These are phyloP conservation scores for Etheostoma cragini DNA, from an alignment of 2,113 vertebrate species.

Conservation along the genomic window DNA sequence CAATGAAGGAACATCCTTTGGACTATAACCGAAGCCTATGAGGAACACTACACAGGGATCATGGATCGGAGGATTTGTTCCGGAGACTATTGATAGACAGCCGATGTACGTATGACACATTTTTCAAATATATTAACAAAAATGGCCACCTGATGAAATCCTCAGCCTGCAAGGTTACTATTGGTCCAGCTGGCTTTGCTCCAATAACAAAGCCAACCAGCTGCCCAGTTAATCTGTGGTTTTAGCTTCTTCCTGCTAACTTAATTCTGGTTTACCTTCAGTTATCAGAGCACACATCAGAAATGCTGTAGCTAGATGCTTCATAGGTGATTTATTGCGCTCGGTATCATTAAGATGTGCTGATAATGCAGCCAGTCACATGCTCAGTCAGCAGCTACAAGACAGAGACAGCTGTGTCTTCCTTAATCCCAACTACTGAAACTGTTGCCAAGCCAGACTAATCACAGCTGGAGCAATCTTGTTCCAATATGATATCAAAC, in stretches of 20 bases:
- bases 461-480: constrained; percentile 60
- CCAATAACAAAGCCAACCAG: constrained; percentile 41
- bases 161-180: constrained; percentile 27
- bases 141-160: constrained; percentile 66
- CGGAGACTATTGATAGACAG: constrained; percentile 38
- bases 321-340: constrained; percentile 26
- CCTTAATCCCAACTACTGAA: constrained; percentile 64
- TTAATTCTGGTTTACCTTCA: constrained; percentile 24
- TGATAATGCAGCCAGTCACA: constrained; percentile 55
- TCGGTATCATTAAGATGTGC: constrained; percentile 30
- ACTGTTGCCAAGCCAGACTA: constrained; percentile 64
- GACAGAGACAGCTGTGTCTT: constrained; percentile 71
- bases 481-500: constrained; percentile 48
- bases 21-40: constrained; percentile 32
- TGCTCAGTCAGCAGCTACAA: constrained; percentile 64
- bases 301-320: constrained; percentile 17
- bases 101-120: constrained; percentile 57
- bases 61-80: constrained; percentile 50
- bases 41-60: constrained; percentile 29
- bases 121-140: constrained; percentile 61
- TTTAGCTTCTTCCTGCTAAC: constrained; percentile 42
- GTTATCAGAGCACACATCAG: constrained; percentile 30
- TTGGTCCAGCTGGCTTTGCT: constrained; percentile 59
- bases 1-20: constrained; percentile 34
- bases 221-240: constrained; percentile 26